Conservation (phyloP, 2,113 vertebrate genomes). For the Egretta garzetta region DNA sequence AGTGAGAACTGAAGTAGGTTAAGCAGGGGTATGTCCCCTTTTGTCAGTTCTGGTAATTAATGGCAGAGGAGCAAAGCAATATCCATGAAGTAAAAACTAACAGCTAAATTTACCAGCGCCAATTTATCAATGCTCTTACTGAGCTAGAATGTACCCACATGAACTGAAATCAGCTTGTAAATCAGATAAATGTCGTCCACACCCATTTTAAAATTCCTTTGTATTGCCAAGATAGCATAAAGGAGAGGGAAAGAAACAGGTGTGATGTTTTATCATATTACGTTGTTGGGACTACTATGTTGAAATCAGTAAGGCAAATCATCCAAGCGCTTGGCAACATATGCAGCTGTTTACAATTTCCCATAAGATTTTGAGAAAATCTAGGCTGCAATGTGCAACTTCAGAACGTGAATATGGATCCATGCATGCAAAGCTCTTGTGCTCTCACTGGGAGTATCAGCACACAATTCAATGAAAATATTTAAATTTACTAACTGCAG, state of each 20-base stretch:
- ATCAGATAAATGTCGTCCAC: neutral
- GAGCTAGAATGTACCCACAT: neutral
- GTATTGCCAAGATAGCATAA: neutral
- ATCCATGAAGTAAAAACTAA: neutral
- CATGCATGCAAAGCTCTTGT: neutral
- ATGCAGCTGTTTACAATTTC: neutral
- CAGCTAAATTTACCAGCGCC: neutral
- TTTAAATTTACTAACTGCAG: neutral
- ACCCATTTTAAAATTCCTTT: neutral
- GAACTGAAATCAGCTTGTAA: neutral
- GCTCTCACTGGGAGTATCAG: neutral
- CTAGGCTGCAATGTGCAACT: neutral
- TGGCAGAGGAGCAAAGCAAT: neutral
- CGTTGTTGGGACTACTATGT: neutral
- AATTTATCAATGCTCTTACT: neutral
- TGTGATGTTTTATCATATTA: neutral
- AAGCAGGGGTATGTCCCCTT: neutral
- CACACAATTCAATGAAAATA: neutral
- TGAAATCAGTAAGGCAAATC: neutral
- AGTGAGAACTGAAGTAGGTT: neutral
- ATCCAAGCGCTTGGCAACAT: neutral
- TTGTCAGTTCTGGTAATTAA: neutral
- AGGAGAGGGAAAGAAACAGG: neutral
- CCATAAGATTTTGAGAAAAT: neutral
- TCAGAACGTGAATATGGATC: neutral